Percentiles rank a stretch among this genome's conserved stretches.
These are phyloP conservation scores for Cinclus cinclus DNA, from an alignment of 2,113 vertebrate species.

Conservation along the genomic window DNA sequence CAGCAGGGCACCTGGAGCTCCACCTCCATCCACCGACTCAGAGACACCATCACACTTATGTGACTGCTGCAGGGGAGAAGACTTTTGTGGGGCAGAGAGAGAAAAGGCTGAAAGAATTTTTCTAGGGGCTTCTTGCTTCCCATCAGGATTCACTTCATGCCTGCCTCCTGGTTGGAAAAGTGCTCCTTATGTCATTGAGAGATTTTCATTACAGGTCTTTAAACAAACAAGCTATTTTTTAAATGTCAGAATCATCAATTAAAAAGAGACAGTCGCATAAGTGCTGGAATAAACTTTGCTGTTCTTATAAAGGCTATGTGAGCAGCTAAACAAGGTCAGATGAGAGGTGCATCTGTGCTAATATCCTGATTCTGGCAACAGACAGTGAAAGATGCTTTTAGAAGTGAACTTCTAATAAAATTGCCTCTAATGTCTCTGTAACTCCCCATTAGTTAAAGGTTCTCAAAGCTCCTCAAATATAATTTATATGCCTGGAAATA, in stretches of 20 bases:
- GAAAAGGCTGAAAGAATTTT: not conserved
- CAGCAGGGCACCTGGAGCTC: not conserved
- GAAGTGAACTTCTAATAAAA: constrained; percentile 2
- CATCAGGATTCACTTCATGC: not conserved
- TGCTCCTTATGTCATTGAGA: not conserved
- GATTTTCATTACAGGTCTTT: not conserved
- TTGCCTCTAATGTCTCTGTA: not conserved
- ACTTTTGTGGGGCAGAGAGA: not conserved
- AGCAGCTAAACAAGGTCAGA: constrained; percentile 8
- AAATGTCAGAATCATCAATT: constrained; percentile 40
- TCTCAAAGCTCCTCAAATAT: not conserved
- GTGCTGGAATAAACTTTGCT: constrained; percentile 30
- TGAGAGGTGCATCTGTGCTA: not conserved
- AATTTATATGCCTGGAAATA: not conserved
- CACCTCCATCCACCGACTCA: not conserved
- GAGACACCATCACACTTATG: not conserved
- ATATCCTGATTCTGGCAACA: not conserved
- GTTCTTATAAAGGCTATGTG: not conserved
- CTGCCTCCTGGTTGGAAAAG: not conserved
- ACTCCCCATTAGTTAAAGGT: not conserved
- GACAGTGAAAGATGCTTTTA: constrained; percentile 1
- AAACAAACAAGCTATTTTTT: not conserved
- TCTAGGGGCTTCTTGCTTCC: not conserved
- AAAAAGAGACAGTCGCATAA: not conserved
- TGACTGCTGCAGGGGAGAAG: not conserved